Percentiles rank a stretch among this genome's conserved stretches.
These are phyloP conservation scores for Siniperca undulata DNA, from an alignment of 2,797 vertebrate genomes.

Conservation along the genomic window DNA sequence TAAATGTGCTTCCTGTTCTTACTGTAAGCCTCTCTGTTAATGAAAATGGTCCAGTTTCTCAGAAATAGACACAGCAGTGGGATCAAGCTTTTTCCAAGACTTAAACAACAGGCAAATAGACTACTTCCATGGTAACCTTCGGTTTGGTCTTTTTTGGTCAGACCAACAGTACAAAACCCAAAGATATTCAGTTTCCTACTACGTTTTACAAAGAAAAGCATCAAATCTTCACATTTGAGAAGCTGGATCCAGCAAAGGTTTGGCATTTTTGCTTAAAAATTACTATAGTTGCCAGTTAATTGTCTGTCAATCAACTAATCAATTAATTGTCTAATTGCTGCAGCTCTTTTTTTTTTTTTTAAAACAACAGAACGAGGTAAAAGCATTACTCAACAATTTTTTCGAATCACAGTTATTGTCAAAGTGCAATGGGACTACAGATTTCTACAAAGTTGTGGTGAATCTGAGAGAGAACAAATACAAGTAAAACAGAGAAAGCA, in stretches of 20 bases:
- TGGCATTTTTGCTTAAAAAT: not conserved
- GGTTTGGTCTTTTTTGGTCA: not conserved
- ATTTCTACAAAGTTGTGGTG: not conserved
- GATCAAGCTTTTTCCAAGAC: constrained; percentile 62
- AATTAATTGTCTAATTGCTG: not conserved
- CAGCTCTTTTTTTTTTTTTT: not conserved
- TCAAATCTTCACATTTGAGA: not conserved
- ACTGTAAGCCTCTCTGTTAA: constrained; percentile 55
- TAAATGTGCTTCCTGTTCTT: constrained; percentile 60
- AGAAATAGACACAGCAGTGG: constrained; percentile 45
- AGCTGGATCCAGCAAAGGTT: not conserved
- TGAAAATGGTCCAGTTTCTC: constrained; percentile 49
- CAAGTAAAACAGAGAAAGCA: constrained; percentile 5
- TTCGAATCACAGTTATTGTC: not conserved
- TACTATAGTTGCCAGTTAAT: not conserved
- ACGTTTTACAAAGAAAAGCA: not conserved
- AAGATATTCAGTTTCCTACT: not conserved
- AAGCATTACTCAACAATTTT: not conserved
- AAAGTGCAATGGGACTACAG: not conserved
- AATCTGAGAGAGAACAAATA: not conserved
- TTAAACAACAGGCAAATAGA: constrained; percentile 34
- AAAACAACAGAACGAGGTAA: not conserved
- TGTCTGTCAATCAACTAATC: not conserved
- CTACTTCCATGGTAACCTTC: constrained; percentile 53
- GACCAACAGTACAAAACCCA: not conserved